Evolutionary conservation across 2,113 vertebrate species (phyloP).

Genomic region (Mus pahari): DNA sequence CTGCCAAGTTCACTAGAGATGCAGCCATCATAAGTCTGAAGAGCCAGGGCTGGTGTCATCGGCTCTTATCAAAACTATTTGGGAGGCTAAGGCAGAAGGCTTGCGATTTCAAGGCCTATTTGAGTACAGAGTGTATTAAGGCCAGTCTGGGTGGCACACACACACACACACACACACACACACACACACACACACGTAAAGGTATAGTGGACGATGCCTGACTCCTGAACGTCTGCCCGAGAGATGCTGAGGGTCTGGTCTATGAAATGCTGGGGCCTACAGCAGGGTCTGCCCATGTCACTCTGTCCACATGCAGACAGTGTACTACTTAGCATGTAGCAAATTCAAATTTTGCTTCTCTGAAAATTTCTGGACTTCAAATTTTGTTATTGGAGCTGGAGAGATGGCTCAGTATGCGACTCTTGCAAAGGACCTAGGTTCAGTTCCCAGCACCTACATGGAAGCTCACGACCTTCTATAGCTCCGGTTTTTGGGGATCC

Average conservation of each 20-base stretch:
- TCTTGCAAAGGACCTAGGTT: neutral
- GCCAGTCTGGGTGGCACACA: neutral
- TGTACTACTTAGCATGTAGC: too few relatives aligned
- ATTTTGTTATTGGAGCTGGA: neutral
- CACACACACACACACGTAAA: neutral
- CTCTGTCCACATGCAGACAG: neutral
- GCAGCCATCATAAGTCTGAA: neutral
- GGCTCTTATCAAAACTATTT: neutral
- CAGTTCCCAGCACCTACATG: neutral
- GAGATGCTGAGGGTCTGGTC: neutral
- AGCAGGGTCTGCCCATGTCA: neutral
- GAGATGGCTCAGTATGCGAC: neutral
- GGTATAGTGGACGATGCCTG: too few relatives aligned
- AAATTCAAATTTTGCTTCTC: neutral
- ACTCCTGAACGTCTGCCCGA: neutral
- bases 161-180: neutral
- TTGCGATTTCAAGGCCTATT: neutral
- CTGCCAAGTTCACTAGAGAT: neutral
- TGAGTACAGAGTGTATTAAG: neutral
- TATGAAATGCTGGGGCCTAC: too few relatives aligned
- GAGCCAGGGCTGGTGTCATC: too few relatives aligned
- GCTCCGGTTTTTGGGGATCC: neutral
- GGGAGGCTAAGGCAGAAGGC: neutral
- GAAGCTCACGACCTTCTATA: neutral
- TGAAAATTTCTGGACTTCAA: neutral